Conservation (phyloP, 1,140 invertebrate species). For the Drosophila athabasca region DNA sequence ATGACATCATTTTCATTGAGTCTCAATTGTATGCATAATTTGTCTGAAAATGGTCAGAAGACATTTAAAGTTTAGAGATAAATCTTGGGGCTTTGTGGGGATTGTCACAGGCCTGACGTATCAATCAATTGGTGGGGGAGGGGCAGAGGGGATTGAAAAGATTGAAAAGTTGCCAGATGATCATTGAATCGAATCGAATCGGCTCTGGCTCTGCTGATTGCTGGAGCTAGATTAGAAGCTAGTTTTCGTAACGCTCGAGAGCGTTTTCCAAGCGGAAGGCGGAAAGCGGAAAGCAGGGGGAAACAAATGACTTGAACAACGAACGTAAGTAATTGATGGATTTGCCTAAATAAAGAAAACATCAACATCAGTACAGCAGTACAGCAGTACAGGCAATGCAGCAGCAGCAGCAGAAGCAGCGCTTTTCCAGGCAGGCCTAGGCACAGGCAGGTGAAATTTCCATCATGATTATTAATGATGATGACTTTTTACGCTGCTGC, state of each 20-base stretch:
- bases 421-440: too few relatives aligned
- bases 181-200: slow-evolving; percentile 1
- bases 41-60: slow-evolving; percentile 73
- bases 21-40: slow-evolving; percentile 65
- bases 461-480: slow-evolving; percentile 74
- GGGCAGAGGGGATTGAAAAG: slow-evolving; percentile 8
- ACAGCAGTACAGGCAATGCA: not conserved
- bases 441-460: slow-evolving; percentile 75
- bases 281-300: too few relatives aligned
- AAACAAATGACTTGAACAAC: slow-evolving; percentile 63
- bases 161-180: slow-evolving; percentile 50
- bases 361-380: slow-evolving; percentile 32
- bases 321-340: slow-evolving; percentile 69
- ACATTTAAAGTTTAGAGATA: slow-evolving; percentile 55
- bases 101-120: slow-evolving; percentile 67
- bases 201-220: slow-evolving; percentile 2
- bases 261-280: slow-evolving; percentile 13
- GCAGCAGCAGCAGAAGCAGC: slow-evolving; percentile 30
- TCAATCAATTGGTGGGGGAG: slow-evolving; percentile 58
- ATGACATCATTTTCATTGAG: slow-evolving; percentile 63
- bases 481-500: slow-evolving; percentile 64
- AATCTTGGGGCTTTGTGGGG: slow-evolving; percentile 65
- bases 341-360: slow-evolving; percentile 73
- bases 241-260: slow-evolving; percentile 40
- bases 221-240: slow-evolving; percentile 50